A percentile compares a stretch with the other conserved stretches of the same genome.
Conservation (phyloP, 2,113 vertebrate genomes). For the Hipposideros armiger region DNA sequence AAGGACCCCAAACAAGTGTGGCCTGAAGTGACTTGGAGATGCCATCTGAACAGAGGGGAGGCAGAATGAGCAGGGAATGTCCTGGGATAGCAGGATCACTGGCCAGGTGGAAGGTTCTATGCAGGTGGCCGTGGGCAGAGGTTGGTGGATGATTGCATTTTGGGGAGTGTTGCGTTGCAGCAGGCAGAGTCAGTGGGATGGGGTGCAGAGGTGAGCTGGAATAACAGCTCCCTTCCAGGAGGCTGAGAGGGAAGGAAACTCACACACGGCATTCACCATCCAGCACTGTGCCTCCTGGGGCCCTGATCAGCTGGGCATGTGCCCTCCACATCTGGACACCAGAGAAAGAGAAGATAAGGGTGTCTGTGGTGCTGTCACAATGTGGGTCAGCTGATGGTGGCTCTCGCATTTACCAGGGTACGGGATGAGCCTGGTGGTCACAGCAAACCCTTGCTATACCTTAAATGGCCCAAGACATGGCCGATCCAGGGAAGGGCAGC, state of each 20-base stretch:
- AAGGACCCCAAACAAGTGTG: not conserved
- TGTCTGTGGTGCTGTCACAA: not conserved
- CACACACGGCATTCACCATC: not conserved
- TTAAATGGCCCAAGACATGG: not conserved
- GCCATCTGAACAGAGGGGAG: not conserved
- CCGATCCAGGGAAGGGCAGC: not conserved
- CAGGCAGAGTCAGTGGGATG: not conserved
- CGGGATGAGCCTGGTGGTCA: too few relatives aligned
- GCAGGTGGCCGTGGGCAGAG: not conserved
- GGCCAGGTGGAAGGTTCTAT: not conserved
- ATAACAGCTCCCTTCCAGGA: not conserved
- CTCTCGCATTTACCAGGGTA: too few relatives aligned
- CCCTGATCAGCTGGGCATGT: not conserved
- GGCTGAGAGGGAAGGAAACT: not conserved
- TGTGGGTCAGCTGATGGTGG: too few relatives aligned
- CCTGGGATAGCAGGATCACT: not conserved
- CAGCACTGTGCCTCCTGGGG: not conserved
- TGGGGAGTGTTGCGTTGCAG: not conserved
- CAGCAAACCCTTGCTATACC: not conserved
- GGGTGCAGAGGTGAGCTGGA: not conserved
- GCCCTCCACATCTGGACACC: not conserved
- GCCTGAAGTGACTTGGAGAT: not conserved
- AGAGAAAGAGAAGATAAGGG: not conserved
- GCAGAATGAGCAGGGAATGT: not conserved
- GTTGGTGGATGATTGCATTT: not conserved